Evolutionary conservation across 2,113 vertebrate species (phyloP).

Genomic region (Eclectus roratus): DNA sequence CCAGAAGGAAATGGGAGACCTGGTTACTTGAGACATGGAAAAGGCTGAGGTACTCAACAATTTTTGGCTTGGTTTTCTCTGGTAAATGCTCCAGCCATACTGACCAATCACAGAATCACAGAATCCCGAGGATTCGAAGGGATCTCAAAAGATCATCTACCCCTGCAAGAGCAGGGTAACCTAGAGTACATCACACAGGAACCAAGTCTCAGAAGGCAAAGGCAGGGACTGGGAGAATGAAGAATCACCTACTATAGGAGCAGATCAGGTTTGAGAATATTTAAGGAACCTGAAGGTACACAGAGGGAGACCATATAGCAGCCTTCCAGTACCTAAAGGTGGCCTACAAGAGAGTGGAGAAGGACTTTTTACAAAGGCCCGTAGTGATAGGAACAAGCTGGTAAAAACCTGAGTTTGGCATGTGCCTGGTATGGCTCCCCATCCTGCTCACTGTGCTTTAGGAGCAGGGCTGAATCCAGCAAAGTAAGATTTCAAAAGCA

Average conservation of each 20-base stretch:
- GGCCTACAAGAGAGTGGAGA: not conserved
- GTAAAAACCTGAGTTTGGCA: rapidly evolving
- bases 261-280: not conserved
- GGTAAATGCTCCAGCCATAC: not conserved
- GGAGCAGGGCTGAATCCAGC: not conserved
- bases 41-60: not conserved
- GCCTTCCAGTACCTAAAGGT: not conserved
- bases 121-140: too few relatives aligned
- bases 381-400: not conserved
- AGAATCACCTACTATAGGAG: not conserved
- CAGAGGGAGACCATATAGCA: not conserved
- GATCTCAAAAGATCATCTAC: too few relatives aligned
- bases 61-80: not conserved
- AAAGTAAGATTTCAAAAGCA: not conserved
- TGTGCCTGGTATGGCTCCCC: not conserved
- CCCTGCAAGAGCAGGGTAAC: too few relatives aligned
- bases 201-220: not conserved
- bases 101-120: too few relatives aligned
- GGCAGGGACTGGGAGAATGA: not conserved
- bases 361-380: not conserved
- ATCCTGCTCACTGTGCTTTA: not conserved
- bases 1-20: not conserved
- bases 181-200: too few relatives aligned
- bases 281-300: not conserved
- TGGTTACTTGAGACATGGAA: not conserved